These are phyloP conservation scores for Campoletis sonorensis DNA, from an alignment of 1,140 invertebrate species.

Conservation along the genomic window DNA sequence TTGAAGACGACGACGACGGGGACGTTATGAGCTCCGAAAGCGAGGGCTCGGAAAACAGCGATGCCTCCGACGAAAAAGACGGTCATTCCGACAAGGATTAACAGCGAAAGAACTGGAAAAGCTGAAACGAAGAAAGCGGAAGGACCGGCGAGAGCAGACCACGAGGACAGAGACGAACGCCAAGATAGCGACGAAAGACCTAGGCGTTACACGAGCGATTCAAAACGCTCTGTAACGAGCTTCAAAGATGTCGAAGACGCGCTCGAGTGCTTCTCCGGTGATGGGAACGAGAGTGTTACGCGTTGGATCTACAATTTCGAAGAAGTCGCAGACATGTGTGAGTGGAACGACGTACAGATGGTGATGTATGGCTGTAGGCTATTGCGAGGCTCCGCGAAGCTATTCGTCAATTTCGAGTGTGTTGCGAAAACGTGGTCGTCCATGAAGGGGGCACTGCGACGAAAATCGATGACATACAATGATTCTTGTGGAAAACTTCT, in stretches of 20 bases:
- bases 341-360: constrained; percentile 54
- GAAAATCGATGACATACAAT: no score
- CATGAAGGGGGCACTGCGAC: constrained; percentile 49
- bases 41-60: no score
- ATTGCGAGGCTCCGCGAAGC: constrained; percentile 53
- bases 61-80: no score
- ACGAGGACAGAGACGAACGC: no score
- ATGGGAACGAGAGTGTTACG: constrained; percentile 46
- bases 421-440: constrained; percentile 49
- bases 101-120: no score
- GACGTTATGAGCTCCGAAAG: no score
- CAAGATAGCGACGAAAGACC: no score
- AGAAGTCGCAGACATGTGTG: constrained; percentile 49
- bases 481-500: no score
- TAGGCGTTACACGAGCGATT: constrained; percentile 3
- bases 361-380: constrained; percentile 56
- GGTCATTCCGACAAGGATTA: no score
- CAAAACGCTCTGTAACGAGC: not conserved
- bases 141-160: no score
- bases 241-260: constrained; percentile 54
- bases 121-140: no score
- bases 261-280: constrained; percentile 52
- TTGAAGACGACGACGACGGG: no score
- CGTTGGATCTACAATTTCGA: constrained; percentile 59
- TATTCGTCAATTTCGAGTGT: constrained; percentile 55